These are phyloP conservation scores for Craseonycteris thonglongyai DNA, from an alignment of 2,113 vertebrate species.

Conservation along the genomic window DNA sequence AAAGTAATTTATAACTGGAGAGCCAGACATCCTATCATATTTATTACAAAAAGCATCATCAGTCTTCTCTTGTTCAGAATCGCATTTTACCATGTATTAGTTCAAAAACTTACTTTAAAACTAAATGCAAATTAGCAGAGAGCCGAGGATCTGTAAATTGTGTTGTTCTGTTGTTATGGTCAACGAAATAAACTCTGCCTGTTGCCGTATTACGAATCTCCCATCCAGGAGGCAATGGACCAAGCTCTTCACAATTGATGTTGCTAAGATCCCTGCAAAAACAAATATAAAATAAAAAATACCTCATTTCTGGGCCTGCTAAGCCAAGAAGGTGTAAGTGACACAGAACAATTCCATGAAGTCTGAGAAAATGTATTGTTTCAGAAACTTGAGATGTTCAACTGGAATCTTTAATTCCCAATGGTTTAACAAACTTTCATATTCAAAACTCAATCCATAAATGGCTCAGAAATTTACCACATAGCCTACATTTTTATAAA, in stretches of 20 bases:
- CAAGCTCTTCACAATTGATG: constrained; percentile 98
- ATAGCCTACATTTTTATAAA: constrained; percentile 60
- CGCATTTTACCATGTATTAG: not conserved
- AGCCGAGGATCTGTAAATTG: constrained; percentile 97
- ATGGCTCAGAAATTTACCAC: constrained; percentile 66
- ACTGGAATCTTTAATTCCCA: constrained; percentile 80
- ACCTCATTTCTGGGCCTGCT: constrained; percentile 75
- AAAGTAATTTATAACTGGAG: constrained; percentile 12
- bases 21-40: not conserved
- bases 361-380: constrained; percentile 81
- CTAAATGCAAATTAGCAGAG: constrained; percentile 95
- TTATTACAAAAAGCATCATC: constrained; percentile 32
- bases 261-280: constrained; percentile 97
- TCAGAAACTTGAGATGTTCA: constrained; percentile 79
- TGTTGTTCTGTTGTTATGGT: constrained; percentile 98
- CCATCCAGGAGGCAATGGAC: constrained; percentile 96
- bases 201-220: constrained; percentile 98
- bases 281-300: constrained; percentile 81
- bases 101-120: constrained; percentile 90
- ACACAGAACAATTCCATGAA: constrained; percentile 80
- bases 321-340: constrained; percentile 76
- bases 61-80: constrained; percentile 5
- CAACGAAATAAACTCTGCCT: constrained; percentile 97
- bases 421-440: constrained; percentile 71
- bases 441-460: constrained; percentile 66